phyloP scores from a whole-genome alignment of 1,140 invertebrate species.

The Aporrectodea caliginosa region DNA sequence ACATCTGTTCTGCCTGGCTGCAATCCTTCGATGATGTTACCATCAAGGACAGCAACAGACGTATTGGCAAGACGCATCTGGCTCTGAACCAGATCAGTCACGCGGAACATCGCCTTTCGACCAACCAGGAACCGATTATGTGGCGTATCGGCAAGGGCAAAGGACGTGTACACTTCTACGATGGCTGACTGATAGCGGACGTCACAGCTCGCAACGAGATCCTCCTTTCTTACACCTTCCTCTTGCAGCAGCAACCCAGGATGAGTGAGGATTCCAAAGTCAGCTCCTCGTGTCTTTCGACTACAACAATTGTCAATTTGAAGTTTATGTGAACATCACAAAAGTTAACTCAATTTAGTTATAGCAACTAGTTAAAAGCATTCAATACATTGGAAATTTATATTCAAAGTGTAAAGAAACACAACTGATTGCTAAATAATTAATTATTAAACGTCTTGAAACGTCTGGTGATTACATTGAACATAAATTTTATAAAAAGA shows the following conservation, averaged over 20 bases:
- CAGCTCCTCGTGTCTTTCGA: conserved; percentile 39
- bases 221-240: conserved; percentile 32
- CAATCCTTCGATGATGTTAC: conserved; percentile 78
- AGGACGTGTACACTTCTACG: conserved; percentile 85
- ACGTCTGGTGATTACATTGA: conserved; percentile 3
- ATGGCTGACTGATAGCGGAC: conserved; percentile 82
- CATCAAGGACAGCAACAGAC: conserved; percentile 75
- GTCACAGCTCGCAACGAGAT: conserved; percentile 63
- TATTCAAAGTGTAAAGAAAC: no score
- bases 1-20: conserved; percentile 84
- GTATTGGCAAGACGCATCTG: conserved; percentile 81
- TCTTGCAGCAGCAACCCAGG: conserved; percentile 34
- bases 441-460: no score
- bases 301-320: no score
- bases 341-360: background rate
- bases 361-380: background rate
- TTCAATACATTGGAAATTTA: background rate
- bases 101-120: conserved; percentile 75
- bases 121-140: conserved; percentile 62
- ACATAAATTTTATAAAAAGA: background rate
- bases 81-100: conserved; percentile 83
- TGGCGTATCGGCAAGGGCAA: conserved; percentile 53
- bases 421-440: background rate
- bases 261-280: conserved; percentile 40
- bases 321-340: no score